These are phyloP conservation scores for Tetrao urogallus DNA, from an alignment of 2,113 vertebrate species.

Conservation along the genomic window DNA sequence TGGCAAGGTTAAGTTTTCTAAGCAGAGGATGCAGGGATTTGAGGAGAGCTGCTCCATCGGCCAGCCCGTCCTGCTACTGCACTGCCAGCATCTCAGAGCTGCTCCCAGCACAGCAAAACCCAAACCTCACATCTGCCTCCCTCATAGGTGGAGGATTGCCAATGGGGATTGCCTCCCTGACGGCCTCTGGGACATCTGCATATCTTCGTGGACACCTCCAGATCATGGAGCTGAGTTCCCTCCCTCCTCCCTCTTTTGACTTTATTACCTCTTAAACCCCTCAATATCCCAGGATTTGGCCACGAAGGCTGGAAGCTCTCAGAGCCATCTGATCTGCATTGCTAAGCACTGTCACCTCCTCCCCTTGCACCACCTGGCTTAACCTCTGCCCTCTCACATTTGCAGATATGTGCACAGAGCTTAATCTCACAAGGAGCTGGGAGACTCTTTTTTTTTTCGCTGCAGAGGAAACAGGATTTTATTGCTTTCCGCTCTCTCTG, in stretches of 20 bases:
- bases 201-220: neutral
- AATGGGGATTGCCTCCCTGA: fast-evolving
- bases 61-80: fast-evolving
- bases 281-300: conserved; percentile 16
- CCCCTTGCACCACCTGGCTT: neutral
- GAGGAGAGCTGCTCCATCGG: neutral
- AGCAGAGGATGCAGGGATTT: neutral
- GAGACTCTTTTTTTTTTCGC: neutral
- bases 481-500: fast-evolving
- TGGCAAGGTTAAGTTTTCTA: neutral
- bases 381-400: conserved; percentile 27
- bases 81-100: neutral
- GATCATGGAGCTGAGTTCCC: neutral
- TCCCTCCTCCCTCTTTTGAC: neutral
- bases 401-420: neutral
- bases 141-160: fast-evolving
- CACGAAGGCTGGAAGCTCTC: neutral
- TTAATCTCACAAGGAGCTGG: neutral
- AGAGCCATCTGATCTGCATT: neutral
- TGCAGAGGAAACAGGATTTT: neutral
- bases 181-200: neutral
- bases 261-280: neutral
- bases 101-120: neutral
- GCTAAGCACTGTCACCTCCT: neutral
- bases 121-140: neutral